Percentiles rank a stretch among this genome's conserved stretches.
These are phyloP conservation scores for Oreotrochilus melanogaster DNA, from an alignment of 2,113 vertebrate species.

Conservation along the genomic window DNA sequence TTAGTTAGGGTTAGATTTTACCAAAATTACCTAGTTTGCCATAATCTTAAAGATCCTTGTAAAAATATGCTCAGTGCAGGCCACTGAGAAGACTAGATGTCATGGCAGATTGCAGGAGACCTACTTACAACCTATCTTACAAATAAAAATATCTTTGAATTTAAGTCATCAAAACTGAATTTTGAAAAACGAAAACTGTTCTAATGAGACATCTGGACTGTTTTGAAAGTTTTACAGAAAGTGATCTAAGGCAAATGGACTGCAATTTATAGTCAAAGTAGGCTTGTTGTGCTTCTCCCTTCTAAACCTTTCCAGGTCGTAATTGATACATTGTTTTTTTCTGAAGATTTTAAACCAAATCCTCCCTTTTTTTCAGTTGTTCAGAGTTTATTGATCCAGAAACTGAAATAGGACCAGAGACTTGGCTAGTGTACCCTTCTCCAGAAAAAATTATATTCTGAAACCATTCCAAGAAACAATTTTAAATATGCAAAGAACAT, in stretches of 20 bases:
- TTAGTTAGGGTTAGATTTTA: background rate
- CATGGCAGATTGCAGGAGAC: background rate
- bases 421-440: background rate
- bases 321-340: background rate
- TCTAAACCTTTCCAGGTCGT: background rate
- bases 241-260: background rate
- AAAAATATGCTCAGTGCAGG: background rate
- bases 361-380: background rate
- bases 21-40: background rate
- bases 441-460: too few species aligned
- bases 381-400: background rate
- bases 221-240: background rate
- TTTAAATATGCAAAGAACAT: background rate
- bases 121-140: background rate
- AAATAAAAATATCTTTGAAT: background rate
- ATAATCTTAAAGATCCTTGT: background rate
- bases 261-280: background rate
- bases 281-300: background rate
- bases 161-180: background rate
- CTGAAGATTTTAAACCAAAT: background rate
- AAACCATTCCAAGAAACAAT: background rate
- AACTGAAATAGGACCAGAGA: background rate
- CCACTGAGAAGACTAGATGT: background rate
- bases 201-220: background rate
- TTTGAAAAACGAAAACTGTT: background rate